phyloP scores from a whole-genome alignment of 2,888 invertebrate species.

The Aspidiotus rigidus region DNA sequence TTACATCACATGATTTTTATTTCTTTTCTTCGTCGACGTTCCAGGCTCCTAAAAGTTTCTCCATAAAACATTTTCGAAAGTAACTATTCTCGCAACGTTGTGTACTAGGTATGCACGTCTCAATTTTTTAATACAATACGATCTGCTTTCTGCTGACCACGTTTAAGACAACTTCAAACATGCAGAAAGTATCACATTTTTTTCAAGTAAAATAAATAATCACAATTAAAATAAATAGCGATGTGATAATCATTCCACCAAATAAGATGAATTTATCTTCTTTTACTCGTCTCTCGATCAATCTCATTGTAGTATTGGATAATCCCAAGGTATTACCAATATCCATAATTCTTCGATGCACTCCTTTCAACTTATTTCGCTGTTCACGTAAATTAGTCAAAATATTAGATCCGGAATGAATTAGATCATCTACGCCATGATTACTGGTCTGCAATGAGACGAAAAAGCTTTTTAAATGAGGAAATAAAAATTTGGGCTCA shows the following conservation, averaged over 20 bases:
- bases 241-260: slow-evolving; percentile 76
- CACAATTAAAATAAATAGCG: slow-evolving; percentile 67
- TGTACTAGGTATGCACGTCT: too few species aligned
- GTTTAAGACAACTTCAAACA: not conserved
- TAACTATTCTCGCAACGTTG: too few species aligned
- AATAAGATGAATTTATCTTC: slow-evolving; percentile 84
- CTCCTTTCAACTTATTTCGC: slow-evolving; percentile 72
- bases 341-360: slow-evolving; percentile 74
- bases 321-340: slow-evolving; percentile 85
- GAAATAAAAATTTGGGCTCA: not conserved
- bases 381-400: slow-evolving; percentile 75
- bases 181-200: not conserved
- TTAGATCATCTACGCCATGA: slow-evolving; percentile 78
- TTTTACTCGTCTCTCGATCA: slow-evolving; percentile 76
- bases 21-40: too few species aligned
- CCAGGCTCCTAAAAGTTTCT: too few species aligned
- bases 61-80: too few species aligned
- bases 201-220: slow-evolving; percentile 44
- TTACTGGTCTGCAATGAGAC: slow-evolving; percentile 54
- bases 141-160: not conserved
- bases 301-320: slow-evolving; percentile 87
- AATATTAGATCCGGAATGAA: slow-evolving; percentile 64
- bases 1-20: too few species aligned
- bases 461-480: not conserved
- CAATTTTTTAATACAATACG: too few species aligned